These are phyloP conservation scores for Thecocarcelia acutangulata DNA, from an alignment of 2,888 invertebrate species.

Conservation along the genomic window DNA sequence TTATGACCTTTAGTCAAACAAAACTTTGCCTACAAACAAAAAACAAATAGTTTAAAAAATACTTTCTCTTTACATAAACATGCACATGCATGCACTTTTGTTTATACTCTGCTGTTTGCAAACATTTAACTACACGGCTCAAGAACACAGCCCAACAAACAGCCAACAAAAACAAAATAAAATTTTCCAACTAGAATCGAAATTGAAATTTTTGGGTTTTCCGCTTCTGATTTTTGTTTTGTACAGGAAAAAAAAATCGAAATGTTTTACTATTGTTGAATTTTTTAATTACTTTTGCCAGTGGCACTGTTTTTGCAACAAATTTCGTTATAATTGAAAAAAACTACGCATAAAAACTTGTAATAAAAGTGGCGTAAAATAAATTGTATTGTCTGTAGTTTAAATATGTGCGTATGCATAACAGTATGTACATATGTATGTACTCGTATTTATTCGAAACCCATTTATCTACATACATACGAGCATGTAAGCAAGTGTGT, in stretches of 20 bases:
- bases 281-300: conserved; percentile 64
- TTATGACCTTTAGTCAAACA: conserved; percentile 59
- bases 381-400: conserved; percentile 1
- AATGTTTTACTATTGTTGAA: conserved; percentile 53
- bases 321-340: conserved; percentile 36
- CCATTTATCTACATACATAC: too few species aligned
- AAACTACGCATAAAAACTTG: conserved; percentile 3
- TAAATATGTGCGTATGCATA: not conserved
- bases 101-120: not conserved
- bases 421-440: too few species aligned
- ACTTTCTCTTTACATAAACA: conserved; percentile 10
- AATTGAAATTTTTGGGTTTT: conserved; percentile 50
- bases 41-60: conserved; percentile 1
- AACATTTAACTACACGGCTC: not conserved
- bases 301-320: conserved; percentile 42
- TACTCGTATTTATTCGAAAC: conserved; percentile 34
- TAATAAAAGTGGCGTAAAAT: conserved; percentile 8
- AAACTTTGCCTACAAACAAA: conserved; percentile 5
- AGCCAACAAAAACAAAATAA: conserved; percentile 25
- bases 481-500: too few species aligned
- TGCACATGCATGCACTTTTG: not conserved
- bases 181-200: conserved; percentile 43
- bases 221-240: not conserved
- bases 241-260: conserved; percentile 28
- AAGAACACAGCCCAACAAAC: not conserved